These are phyloP conservation scores for Scalopus aquaticus DNA, from an alignment of 2,113 vertebrate genomes.

Conservation along the genomic window DNA sequence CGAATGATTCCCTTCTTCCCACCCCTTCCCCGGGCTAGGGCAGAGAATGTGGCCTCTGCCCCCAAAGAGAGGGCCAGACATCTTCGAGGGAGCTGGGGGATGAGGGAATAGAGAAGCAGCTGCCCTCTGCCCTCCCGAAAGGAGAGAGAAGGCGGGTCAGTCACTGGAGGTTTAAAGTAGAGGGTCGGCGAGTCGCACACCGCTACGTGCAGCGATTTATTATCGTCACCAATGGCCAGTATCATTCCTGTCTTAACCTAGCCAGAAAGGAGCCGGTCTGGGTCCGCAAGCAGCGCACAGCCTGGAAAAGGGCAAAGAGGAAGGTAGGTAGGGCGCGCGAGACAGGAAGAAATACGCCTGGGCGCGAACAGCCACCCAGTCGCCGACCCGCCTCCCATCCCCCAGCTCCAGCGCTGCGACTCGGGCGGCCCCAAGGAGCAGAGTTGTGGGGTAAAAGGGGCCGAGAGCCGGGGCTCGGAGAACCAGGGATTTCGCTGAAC, in stretches of 20 bases:
- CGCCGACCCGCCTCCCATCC: not conserved
- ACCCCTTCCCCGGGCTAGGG: not conserved
- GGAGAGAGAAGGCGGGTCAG: not conserved
- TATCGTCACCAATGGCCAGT: not conserved
- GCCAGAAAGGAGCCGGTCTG: slow-evolving; percentile 22
- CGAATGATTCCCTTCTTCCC: not conserved
- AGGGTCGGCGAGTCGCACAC: slow-evolving; percentile 39
- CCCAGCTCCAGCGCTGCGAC: not conserved
- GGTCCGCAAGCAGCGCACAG: not conserved
- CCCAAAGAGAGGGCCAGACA: not conserved
- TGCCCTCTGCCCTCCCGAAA: slow-evolving; percentile 14
- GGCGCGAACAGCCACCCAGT: not conserved
- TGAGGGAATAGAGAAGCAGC: not conserved
- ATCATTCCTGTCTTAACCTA: slow-evolving; percentile 28
- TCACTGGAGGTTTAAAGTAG: not conserved
- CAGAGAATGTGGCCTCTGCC: slow-evolving; percentile 43
- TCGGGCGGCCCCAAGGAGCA: not conserved
- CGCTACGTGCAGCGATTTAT: not conserved
- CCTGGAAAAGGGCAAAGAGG: slow-evolving; percentile 65
- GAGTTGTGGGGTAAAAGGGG: not conserved
- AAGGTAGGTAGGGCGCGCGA: slow-evolving; percentile 48
- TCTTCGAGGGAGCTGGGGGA: not conserved
- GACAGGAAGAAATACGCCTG: not conserved
- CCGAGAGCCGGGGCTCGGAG: too few relatives aligned
- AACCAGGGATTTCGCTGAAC: not conserved